Conservation (phyloP, 2,888 invertebrate species). For the Leucophenga maculata region DNA sequence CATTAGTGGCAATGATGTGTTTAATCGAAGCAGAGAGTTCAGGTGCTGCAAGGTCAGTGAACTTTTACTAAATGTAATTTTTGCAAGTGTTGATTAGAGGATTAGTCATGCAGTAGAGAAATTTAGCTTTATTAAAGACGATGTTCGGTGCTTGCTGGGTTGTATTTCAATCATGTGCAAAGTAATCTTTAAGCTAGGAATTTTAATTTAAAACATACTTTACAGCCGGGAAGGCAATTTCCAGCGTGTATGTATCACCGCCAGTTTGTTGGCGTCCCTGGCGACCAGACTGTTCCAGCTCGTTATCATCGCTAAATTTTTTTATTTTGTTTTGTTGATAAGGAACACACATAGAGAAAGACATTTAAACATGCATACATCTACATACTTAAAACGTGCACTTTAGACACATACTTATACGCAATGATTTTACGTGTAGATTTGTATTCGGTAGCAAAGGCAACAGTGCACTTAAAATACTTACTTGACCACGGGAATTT, state of each 20-base stretch:
- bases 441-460: slow-evolving; percentile 28
- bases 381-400: slow-evolving; percentile 30
- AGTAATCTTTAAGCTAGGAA: not conserved
- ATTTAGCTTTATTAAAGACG: too few relatives aligned
- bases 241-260: slow-evolving; percentile 88
- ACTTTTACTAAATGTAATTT: too few relatives aligned
- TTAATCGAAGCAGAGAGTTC: too few relatives aligned
- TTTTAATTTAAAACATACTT: slow-evolving; percentile 79
- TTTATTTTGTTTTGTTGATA: slow-evolving; percentile 49
- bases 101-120: too few relatives aligned
- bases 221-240: slow-evolving; percentile 92
- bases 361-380: slow-evolving; percentile 32
- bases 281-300: slow-evolving; percentile 72
- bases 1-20: too few relatives aligned
- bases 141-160: slow-evolving; percentile 30
- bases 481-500: slow-evolving; percentile 90
- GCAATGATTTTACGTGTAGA: slow-evolving; percentile 15
- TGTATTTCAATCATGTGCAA: slow-evolving; percentile 25
- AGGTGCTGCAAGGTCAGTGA: too few relatives aligned
- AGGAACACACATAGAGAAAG: slow-evolving; percentile 52
- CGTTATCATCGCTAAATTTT: slow-evolving; percentile 65
- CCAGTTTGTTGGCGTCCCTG: slow-evolving; percentile 87
- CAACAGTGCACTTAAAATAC: slow-evolving; percentile 65
- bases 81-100: too few relatives aligned
- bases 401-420: slow-evolving; percentile 41